Evolutionary conservation across 1,140 invertebrate species (phyloP).

Genomic region (Atta colombica): DNA sequence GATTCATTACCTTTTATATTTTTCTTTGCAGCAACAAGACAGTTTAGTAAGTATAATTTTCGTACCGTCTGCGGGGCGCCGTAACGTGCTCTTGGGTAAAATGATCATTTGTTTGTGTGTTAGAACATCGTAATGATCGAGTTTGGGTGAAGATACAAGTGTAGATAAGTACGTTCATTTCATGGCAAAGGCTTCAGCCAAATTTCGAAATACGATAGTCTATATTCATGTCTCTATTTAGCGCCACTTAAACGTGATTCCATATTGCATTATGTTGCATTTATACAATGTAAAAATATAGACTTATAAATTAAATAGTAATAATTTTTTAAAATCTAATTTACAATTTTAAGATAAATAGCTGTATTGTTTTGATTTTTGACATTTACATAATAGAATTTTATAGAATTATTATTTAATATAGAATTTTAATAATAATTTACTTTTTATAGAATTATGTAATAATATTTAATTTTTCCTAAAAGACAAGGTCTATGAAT

Average conservation of each 20-base stretch:
- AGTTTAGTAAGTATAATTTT: conserved; percentile 90
- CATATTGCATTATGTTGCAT: conserved; percentile 18
- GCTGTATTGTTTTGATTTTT: background rate
- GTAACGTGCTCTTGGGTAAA: conserved; percentile 68
- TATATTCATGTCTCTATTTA: background rate
- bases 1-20: conserved; percentile 77
- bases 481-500: background rate
- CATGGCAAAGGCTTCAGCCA: background rate
- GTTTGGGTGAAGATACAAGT: conserved; percentile 39
- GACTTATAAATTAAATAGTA: background rate
- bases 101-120: conserved; percentile 61
- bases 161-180: background rate
- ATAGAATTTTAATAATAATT: background rate
- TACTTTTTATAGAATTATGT: background rate
- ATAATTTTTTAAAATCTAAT: background rate
- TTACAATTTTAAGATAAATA: background rate
- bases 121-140: conserved; percentile 44
- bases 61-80: conserved; percentile 67
- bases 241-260: background rate
- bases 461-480: background rate
- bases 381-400: no score
- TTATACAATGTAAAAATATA: conserved; percentile 24
- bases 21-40: conserved; percentile 91
- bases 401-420: no score
- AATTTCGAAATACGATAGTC: conserved; percentile 19